Evolutionary conservation across 2,888 invertebrate species (phyloP).

Genomic region (Aporophyla lueneburgensis): DNA sequence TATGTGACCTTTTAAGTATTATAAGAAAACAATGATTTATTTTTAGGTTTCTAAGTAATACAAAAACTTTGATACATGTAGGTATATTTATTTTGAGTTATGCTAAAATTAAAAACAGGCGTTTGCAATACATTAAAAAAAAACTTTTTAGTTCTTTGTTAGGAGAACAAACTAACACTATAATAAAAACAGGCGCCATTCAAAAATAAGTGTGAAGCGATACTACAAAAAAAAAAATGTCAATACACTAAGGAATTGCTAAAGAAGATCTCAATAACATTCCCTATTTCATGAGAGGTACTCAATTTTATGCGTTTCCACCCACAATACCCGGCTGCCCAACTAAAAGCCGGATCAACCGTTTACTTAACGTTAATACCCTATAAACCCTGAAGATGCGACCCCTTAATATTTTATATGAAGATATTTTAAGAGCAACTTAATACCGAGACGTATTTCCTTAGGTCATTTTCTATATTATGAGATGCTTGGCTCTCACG

Average conservation of each 20-base stretch:
- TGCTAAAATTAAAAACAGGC: no score
- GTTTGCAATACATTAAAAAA: neutral
- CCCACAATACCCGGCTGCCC: slow-evolving; percentile 21
- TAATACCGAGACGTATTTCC: slow-evolving; percentile 36
- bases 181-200: neutral
- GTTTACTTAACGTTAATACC: slow-evolving; percentile 55
- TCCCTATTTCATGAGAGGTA: slow-evolving; percentile 21
- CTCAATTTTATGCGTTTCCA: slow-evolving; percentile 43
- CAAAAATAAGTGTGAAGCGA: neutral
- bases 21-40: neutral
- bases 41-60: neutral
- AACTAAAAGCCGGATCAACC: slow-evolving; percentile 52
- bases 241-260: neutral
- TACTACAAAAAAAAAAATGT: neutral
- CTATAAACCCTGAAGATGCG: slow-evolving; percentile 47
- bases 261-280: slow-evolving; percentile 21
- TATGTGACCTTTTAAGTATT: neutral
- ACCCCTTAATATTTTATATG: slow-evolving; percentile 57
- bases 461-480: slow-evolving; percentile 27
- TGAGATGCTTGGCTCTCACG: slow-evolving; percentile 14
- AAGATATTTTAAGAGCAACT: slow-evolving; percentile 51
- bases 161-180: neutral
- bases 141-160: no score
- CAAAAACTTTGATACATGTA: no score
- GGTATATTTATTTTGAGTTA: no score